Conservation (phyloP, 2,888 invertebrate genomes). For the Dryomyza anilis region DNA sequence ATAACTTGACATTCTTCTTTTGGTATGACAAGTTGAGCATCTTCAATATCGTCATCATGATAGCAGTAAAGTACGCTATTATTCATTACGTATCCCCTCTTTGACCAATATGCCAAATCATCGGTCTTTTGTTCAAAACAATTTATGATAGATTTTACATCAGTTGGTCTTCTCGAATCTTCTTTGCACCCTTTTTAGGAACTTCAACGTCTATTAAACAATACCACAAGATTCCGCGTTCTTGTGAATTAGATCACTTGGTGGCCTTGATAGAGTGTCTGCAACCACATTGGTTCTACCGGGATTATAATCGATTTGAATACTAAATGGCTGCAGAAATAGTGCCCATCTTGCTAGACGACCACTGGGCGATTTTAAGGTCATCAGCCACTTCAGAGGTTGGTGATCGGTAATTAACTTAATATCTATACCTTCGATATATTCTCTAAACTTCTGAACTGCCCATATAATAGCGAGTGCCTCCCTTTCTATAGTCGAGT, state of each 20-base stretch:
- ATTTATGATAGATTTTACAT: conserved; percentile 23
- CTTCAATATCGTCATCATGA: too few species aligned
- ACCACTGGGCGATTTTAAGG: conserved; percentile 54
- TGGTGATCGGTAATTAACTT: conserved; percentile 56
- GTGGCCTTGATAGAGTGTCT: conserved; percentile 31
- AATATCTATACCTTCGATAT: too few species aligned
- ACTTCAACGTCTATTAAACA: conserved; percentile 17
- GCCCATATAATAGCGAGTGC: neutral
- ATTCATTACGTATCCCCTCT: conserved; percentile 24
- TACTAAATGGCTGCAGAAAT: conserved; percentile 52
- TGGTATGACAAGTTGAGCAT: neutral
- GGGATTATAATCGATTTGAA: conserved; percentile 53
- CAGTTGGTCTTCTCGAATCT: conserved; percentile 18
- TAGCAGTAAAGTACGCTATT: conserved; percentile 25
- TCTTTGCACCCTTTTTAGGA: conserved; percentile 11
- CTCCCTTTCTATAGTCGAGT: neutral
- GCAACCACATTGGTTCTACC: conserved; percentile 50
- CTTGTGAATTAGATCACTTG: neutral
- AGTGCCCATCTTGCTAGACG: too few species aligned
- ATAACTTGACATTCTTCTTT: too few species aligned
- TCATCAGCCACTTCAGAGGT: conserved; percentile 60
- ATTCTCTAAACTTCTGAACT: too few species aligned
- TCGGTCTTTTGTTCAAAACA: conserved; percentile 11
- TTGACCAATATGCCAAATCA: conserved; percentile 21
- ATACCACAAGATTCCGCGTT: neutral